These are phyloP conservation scores for Teleogryllus occipitalis DNA, from an alignment of 1,140 invertebrate species.

Conservation along the genomic window DNA sequence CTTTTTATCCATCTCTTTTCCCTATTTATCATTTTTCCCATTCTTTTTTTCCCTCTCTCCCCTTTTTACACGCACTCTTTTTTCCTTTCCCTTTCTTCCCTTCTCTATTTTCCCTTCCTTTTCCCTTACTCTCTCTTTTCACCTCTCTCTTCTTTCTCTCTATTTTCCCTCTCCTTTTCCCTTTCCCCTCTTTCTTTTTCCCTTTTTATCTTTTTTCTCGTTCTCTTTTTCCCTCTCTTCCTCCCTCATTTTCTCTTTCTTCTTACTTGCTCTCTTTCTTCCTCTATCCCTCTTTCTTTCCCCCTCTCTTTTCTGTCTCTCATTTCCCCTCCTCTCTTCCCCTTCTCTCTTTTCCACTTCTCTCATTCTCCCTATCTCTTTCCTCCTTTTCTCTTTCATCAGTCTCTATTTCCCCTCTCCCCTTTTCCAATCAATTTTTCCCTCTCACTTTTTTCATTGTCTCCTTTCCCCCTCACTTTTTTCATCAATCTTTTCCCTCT, in stretches of 20 bases:
- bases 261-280: too few relatives aligned
- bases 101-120: not conserved
- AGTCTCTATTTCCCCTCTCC: too few relatives aligned
- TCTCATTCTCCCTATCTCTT: too few relatives aligned
- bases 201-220: not conserved
- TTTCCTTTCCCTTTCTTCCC: not conserved
- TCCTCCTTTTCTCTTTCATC: too few relatives aligned
- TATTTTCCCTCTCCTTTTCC: not conserved
- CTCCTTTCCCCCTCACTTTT: too few relatives aligned
- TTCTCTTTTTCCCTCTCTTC: not conserved
- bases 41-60: not conserved
- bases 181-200: not conserved
- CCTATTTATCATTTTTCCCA: not conserved
- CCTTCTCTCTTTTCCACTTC: too few relatives aligned
- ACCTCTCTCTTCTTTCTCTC: not conserved
- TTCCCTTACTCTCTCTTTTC: not conserved
- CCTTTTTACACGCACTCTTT: not conserved
- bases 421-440: too few relatives aligned
- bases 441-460: too few relatives aligned
- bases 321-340: too few relatives aligned
- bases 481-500: too few relatives aligned
- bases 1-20: not conserved
- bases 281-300: too few relatives aligned
- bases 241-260: not conserved
- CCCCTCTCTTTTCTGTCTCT: too few relatives aligned